phyloP scores from a whole-genome alignment of 2,113 vertebrate species.

The Dipodomys spectabilis region DNA sequence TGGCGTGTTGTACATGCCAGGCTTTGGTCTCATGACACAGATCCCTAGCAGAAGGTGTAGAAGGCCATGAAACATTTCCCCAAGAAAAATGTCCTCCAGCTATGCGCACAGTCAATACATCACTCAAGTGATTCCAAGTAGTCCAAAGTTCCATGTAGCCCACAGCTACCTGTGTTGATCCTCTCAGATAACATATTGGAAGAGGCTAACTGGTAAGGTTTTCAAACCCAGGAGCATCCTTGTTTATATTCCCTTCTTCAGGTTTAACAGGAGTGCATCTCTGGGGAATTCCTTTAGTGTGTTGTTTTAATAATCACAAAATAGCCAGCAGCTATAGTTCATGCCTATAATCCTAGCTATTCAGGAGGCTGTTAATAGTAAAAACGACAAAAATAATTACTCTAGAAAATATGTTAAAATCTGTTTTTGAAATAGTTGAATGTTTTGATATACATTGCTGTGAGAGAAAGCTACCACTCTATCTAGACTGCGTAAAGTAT shows the following conservation, averaged over 20 bases:
- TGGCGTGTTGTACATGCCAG: not conserved
- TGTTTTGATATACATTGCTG: not conserved
- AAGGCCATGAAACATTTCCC: not conserved
- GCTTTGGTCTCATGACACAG: not conserved
- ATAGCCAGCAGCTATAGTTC: no score
- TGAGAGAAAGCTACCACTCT: not conserved
- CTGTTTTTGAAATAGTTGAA: not conserved
- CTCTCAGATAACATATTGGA: not conserved
- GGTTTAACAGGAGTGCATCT: not conserved
- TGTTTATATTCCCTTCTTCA: not conserved
- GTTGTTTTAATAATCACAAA: slow-evolving; percentile 35
- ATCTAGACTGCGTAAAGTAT: not conserved
- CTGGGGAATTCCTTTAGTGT: not conserved
- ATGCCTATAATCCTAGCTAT: no score
- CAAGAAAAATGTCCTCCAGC: not conserved
- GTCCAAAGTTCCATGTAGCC: not conserved
- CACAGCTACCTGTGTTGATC: not conserved
- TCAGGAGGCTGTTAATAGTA: no score
- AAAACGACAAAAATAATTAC: not conserved
- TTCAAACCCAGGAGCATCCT: not conserved
- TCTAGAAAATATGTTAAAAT: slow-evolving; percentile 7
- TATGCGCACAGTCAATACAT: not conserved
- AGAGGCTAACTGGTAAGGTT: not conserved
- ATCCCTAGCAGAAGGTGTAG: not conserved
- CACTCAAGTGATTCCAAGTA: not conserved